Conservation (phyloP, 2,797 vertebrate genomes). For the Moxostoma hubbsi region DNA sequence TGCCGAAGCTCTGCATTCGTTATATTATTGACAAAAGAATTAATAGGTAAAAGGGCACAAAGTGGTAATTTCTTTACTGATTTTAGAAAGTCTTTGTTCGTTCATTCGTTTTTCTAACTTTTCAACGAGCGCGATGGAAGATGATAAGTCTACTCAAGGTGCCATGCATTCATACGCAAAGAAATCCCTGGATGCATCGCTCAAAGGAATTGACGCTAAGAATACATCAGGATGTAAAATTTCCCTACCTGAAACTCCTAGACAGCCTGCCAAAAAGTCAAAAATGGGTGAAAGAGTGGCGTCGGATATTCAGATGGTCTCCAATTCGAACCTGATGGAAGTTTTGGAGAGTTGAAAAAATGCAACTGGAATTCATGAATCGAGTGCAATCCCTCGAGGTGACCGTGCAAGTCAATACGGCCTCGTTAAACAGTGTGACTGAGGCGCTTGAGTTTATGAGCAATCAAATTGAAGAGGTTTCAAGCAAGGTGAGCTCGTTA, state of each 20-base stretch:
- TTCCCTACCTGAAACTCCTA: neutral
- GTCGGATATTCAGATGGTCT: neutral
- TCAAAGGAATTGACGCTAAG: no score
- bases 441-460: constrained; percentile 12
- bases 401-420: neutral
- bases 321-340: constrained; percentile 13
- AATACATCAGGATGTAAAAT: no score
- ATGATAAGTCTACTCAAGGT: no score
- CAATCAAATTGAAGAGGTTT: constrained; percentile 8
- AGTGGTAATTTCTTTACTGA: no score
- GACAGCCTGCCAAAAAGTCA: neutral
- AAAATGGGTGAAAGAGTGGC: neutral
- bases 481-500: neutral
- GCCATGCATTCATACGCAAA: no score
- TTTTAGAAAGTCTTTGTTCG: no score
- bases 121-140: no score
- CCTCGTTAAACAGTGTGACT: constrained; percentile 5
- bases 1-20: no score
- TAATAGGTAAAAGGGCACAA: no score
- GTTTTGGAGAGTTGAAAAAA: constrained; percentile 16
- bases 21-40: no score
- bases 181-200: no score
- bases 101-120: no score
- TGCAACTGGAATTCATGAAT: neutral
- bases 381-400: neutral